These are phyloP conservation scores for Diarsia brunnea DNA, from an alignment of 2,888 invertebrate genomes.

Conservation along the genomic window DNA sequence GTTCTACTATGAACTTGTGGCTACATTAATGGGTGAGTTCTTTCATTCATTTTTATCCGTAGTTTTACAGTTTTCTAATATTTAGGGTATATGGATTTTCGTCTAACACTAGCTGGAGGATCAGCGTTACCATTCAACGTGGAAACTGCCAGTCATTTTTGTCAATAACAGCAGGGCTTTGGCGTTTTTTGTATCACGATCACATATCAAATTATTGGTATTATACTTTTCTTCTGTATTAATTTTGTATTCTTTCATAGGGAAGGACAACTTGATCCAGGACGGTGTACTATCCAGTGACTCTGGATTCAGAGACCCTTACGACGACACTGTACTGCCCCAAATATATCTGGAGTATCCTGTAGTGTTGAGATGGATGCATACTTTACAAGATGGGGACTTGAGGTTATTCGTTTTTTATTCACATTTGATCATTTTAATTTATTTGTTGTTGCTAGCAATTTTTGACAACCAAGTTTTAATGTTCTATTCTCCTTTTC, in stretches of 20 bases:
- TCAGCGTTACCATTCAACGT: background rate
- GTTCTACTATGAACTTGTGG: slow-evolving; percentile 70
- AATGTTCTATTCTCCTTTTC: too few species aligned
- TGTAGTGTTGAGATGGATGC: slow-evolving; percentile 72
- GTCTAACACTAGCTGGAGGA: background rate
- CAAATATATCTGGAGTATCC: slow-evolving; percentile 72
- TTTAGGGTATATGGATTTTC: background rate
- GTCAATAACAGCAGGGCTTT: background rate
- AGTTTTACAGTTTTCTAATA: background rate
- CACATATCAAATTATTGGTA: background rate
- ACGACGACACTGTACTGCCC: slow-evolving; percentile 66
- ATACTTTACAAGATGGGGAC: slow-evolving; percentile 72
- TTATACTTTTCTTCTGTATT: background rate
- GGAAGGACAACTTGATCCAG: slow-evolving; percentile 68
- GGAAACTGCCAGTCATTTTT: background rate
- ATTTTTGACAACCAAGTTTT: too few species aligned
- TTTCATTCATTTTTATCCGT: background rate
- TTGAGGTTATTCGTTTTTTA: slow-evolving; percentile 67
- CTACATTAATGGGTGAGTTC: slow-evolving; percentile 71
- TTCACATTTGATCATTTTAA: too few species aligned
- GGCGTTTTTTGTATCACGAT: background rate
- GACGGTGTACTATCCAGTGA: slow-evolving; percentile 65
- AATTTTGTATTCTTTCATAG: slow-evolving; percentile 53
- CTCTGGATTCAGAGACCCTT: slow-evolving; percentile 70
- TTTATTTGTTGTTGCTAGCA: too few species aligned